Percentiles rank a stretch among this genome's conserved stretches.
These are phyloP conservation scores for Syritta pipiens DNA, from an alignment of 2,888 invertebrate species.

Conservation along the genomic window DNA sequence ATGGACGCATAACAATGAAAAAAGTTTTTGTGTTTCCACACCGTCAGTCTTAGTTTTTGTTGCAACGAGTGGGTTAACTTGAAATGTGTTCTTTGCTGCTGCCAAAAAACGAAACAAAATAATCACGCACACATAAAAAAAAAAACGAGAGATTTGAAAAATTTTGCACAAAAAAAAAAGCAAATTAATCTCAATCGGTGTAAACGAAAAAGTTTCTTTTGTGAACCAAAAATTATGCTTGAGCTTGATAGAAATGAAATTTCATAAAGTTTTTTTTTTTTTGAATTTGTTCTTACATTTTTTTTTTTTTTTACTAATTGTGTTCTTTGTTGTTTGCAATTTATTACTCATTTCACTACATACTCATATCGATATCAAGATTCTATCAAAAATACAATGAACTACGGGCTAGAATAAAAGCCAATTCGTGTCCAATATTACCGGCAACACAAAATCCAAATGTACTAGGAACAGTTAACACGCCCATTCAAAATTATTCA, in stretches of 20 bases:
- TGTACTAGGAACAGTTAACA: slow-evolving; percentile 76
- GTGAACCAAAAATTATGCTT: slow-evolving; percentile 57
- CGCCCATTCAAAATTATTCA: slow-evolving; percentile 80
- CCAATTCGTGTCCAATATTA: slow-evolving; percentile 89
- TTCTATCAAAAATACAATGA: slow-evolving; percentile 94
- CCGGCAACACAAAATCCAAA: slow-evolving; percentile 81
- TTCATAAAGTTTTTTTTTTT: not conserved
- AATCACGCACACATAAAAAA: slow-evolving; percentile 71
- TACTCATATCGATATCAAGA: slow-evolving; percentile 80
- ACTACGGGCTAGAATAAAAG: slow-evolving; percentile 93
- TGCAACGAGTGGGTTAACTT: slow-evolving; percentile 7
- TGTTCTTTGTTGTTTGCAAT: slow-evolving; percentile 64
- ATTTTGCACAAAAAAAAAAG: not conserved
- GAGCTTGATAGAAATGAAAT: slow-evolving; percentile 43
- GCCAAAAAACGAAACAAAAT: slow-evolving; percentile 66
- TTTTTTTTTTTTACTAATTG: slow-evolving; percentile 54
- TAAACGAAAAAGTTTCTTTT: slow-evolving; percentile 16
- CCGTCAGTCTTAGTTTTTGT: not conserved
- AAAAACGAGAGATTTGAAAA: slow-evolving; percentile 71
- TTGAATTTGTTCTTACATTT: slow-evolving; percentile 14
- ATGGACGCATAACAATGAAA: slow-evolving; percentile 24
- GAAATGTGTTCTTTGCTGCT: slow-evolving; percentile 63
- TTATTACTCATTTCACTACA: slow-evolving; percentile 56
- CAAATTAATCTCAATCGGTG: slow-evolving; percentile 16
- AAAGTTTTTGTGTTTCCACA: too few species aligned